phyloP scores from a whole-genome alignment of 1,140 invertebrate genomes.

The Drosophila trapezifrons region DNA sequence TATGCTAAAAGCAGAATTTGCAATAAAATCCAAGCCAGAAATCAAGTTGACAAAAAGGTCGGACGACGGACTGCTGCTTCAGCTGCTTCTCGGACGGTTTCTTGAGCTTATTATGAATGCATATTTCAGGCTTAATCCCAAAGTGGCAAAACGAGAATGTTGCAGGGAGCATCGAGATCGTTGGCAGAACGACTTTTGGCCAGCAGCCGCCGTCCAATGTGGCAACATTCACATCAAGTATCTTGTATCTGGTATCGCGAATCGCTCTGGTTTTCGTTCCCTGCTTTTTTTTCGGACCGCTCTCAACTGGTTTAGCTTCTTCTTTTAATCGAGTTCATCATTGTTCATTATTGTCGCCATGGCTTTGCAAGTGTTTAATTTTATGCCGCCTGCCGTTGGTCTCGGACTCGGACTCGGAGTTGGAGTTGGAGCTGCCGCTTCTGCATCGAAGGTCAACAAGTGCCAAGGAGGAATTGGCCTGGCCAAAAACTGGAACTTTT shows the following conservation, averaged over 20 bases:
- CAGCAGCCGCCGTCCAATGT: conserved; percentile 40
- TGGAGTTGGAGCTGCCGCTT: conserved; percentile 27
- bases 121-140: conserved; percentile 81
- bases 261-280: conserved; percentile 64
- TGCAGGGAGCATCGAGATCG: conserved; percentile 44
- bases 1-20: conserved; percentile 74
- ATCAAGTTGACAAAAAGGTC: conserved; percentile 68
- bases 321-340: conserved; percentile 80
- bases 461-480: conserved; percentile 77
- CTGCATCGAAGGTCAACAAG: conserved; percentile 77
- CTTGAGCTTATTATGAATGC: conserved; percentile 72
- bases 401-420: not conserved
- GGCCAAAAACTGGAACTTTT: conserved; percentile 67
- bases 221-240: conserved; percentile 59
- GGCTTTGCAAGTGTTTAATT: conserved; percentile 77
- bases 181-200: conserved; percentile 66
- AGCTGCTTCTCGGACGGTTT: conserved; percentile 1
- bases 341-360: conserved; percentile 81
- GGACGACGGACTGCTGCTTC: conserved; percentile 20
- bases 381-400: conserved; percentile 69
- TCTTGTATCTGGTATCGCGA: conserved; percentile 63
- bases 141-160: conserved; percentile 82
- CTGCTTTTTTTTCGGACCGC: conserved; percentile 26
- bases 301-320: conserved; percentile 73
- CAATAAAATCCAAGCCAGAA: conserved; percentile 49